Conservation (phyloP, 1,140 invertebrate species). For the Sinella curviseta region DNA sequence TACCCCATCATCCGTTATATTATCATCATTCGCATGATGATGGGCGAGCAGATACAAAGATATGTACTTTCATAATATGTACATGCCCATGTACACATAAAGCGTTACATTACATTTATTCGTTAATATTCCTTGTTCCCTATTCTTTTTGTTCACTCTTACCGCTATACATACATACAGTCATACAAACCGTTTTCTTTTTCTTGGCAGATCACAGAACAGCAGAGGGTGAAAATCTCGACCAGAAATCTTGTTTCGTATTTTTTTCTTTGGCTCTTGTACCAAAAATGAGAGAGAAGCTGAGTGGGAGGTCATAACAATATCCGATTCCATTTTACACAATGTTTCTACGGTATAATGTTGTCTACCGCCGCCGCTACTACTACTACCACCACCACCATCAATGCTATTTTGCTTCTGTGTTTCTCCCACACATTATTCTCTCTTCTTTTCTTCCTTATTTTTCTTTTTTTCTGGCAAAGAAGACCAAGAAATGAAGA, state of each 20-base stretch:
- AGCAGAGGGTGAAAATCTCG: constrained; percentile 6
- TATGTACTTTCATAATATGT: no score
- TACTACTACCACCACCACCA: no score
- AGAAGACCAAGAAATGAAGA: neutral
- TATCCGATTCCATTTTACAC: constrained; percentile 26
- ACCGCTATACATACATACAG: no score
- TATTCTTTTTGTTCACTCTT: no score
- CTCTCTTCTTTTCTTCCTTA: neutral
- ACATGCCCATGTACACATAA: no score
- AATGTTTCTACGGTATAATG: constrained; percentile 19
- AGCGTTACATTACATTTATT: no score
- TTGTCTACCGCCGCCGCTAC: neutral
- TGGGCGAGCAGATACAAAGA: no score
- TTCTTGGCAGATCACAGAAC: neutral
- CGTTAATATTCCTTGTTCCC: no score
- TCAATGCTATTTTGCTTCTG: no score
- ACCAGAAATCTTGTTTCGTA: neutral
- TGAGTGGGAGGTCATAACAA: constrained; percentile 18
- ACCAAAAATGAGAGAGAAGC: neutral
- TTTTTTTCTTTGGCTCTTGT: neutral
- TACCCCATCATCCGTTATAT: no score
- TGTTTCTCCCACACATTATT: no score
- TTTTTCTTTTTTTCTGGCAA: neutral
- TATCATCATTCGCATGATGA: no score
- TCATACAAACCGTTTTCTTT: neutral